Evolutionary conservation across 2,888 invertebrate genomes (phyloP).

Genomic region (Ectropis crepuscularia): DNA sequence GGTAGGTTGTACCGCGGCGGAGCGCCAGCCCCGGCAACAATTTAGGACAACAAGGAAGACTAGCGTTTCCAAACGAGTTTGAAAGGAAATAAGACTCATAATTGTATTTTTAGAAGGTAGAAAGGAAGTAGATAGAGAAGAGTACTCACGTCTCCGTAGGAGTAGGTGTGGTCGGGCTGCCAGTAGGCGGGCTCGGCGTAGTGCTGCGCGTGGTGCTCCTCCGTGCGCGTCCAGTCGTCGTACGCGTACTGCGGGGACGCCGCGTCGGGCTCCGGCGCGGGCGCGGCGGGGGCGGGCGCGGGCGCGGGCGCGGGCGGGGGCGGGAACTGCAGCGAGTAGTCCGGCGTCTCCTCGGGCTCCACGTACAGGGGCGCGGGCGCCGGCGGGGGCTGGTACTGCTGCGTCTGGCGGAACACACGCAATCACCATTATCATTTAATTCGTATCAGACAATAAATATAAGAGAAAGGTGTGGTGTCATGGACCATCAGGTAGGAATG

Average conservation of each 20-base stretch:
- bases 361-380: constrained; percentile 34
- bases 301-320: constrained; percentile 28
- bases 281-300: constrained; percentile 25
- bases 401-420: constrained; percentile 35
- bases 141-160: constrained; percentile 61
- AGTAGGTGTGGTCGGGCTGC: constrained; percentile 54
- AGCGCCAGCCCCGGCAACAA: too few species aligned
- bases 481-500: too few species aligned
- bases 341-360: constrained; percentile 50
- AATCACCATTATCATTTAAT: not conserved
- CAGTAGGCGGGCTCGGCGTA: constrained; percentile 61
- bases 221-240: constrained; percentile 47
- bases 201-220: constrained; percentile 50
- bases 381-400: not conserved
- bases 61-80: too few species aligned
- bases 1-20: too few species aligned
- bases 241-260: constrained; percentile 41
- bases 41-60: too few species aligned
- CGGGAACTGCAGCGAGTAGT: constrained; percentile 54
- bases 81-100: too few species aligned
- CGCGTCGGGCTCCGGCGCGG: constrained; percentile 26
- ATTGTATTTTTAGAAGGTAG: too few species aligned
- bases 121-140: too few species aligned
- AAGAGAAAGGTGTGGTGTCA: too few species aligned
- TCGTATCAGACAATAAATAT: too few species aligned